Conservation (phyloP, 2,888 invertebrate species). For the Chymomyza fuscimana region DNA sequence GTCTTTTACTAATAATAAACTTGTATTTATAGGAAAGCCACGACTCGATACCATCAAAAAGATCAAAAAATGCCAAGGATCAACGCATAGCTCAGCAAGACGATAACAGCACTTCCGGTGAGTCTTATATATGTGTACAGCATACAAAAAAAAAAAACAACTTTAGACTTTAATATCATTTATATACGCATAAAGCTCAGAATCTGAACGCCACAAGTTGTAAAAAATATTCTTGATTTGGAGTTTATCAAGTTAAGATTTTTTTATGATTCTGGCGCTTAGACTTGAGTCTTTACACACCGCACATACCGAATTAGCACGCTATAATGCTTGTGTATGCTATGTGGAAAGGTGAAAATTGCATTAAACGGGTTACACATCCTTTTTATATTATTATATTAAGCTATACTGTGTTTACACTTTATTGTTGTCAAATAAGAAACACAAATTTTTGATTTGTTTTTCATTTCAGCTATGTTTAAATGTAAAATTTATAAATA, state of each 20-base stretch:
- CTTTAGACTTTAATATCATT: no score
- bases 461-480: no score
- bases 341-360: background rate
- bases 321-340: no score
- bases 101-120: constrained; percentile 79
- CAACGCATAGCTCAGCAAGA: constrained; percentile 69
- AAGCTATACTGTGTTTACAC: background rate
- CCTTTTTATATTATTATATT: background rate
- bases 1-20: constrained; percentile 5
- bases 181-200: no score
- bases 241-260: no score
- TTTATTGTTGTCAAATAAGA: background rate
- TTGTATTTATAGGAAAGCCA: constrained; percentile 75
- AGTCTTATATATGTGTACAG: constrained; percentile 50
- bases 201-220: background rate
- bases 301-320: no score
- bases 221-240: no score
- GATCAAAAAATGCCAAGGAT: constrained; percentile 78
- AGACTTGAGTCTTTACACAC: no score
- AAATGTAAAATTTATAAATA: no score
- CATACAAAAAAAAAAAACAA: no score
- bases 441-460: no score
- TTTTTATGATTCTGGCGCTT: no score
- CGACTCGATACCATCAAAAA: constrained; percentile 76
- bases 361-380: background rate